Evolutionary conservation across 2,888 invertebrate species (phyloP).

Genomic region (Morinoia aosen): DNA sequence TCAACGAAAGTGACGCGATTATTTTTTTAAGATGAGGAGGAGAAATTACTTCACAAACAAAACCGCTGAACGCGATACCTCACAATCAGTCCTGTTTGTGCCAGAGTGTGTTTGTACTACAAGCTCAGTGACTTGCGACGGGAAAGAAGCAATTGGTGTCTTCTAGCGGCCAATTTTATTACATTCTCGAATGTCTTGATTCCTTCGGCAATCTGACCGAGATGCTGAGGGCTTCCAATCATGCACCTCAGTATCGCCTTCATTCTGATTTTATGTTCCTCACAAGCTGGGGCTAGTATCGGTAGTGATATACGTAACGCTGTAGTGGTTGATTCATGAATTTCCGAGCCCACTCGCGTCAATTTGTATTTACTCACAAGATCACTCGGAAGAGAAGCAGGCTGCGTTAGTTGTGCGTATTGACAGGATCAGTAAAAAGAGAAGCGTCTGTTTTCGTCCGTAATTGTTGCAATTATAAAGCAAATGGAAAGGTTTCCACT

Average conservation of each 20-base stretch:
- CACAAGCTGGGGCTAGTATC: neutral
- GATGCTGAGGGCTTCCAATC: neutral
- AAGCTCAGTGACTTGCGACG: neutral
- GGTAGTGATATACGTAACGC: neutral
- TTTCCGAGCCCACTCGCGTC: neutral
- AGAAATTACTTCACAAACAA: too few relatives aligned
- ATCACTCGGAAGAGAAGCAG: neutral
- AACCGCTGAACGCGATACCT: too few relatives aligned
- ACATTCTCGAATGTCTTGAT: neutral
- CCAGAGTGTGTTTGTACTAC: neutral
- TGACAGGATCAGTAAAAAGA: neutral
- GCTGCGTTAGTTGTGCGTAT: too few relatives aligned
- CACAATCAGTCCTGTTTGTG: too few relatives aligned
- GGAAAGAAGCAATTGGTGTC: neutral
- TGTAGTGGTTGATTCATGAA: neutral
- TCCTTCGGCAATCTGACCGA: neutral
- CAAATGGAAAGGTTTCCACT: neutral
- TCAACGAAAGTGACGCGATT: too few relatives aligned
- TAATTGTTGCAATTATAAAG: neutral
- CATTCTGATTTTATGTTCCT: neutral
- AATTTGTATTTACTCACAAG: neutral
- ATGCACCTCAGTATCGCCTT: neutral
- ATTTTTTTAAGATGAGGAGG: too few relatives aligned
- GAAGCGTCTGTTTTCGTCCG: neutral
- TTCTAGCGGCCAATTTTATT: neutral